phyloP scores from a whole-genome alignment of 2,113 vertebrate genomes.

The Tinamus guttatus region DNA sequence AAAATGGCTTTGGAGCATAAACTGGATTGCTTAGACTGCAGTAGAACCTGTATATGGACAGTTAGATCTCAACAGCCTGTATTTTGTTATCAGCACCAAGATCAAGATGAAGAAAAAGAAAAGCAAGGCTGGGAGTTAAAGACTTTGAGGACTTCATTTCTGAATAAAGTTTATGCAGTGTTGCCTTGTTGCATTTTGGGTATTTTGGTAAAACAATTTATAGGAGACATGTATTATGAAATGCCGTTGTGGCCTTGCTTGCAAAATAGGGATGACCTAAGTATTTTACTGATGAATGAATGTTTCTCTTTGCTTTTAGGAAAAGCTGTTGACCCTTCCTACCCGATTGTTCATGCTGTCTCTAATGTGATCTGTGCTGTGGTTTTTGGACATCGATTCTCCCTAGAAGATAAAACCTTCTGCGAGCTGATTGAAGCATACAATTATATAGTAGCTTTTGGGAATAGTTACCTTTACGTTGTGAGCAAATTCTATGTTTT shows the following conservation, averaged over 20 bases:
- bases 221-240: background rate
- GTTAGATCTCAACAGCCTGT: background rate
- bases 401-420: slow-evolving; percentile 52
- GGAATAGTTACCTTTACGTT: background rate
- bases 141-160: background rate
- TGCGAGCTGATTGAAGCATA: slow-evolving; percentile 34
- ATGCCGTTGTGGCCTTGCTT: background rate
- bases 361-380: slow-evolving; percentile 62
- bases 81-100: background rate
- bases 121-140: background rate
- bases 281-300: background rate
- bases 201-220: background rate
- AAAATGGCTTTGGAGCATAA: background rate
- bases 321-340: slow-evolving; percentile 50
- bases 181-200: background rate
- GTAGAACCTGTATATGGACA: background rate
- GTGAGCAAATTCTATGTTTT: background rate
- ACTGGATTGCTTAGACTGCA: background rate
- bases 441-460: slow-evolving; percentile 12
- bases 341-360: slow-evolving; percentile 23
- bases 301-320: slow-evolving; percentile 26
- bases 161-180: background rate
- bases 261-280: background rate
- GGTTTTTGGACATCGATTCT: slow-evolving; percentile 61
- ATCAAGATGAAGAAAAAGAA: background rate